phyloP scores from a whole-genome alignment of 2,113 vertebrate species.

The Butastur rufipennis region DNA sequence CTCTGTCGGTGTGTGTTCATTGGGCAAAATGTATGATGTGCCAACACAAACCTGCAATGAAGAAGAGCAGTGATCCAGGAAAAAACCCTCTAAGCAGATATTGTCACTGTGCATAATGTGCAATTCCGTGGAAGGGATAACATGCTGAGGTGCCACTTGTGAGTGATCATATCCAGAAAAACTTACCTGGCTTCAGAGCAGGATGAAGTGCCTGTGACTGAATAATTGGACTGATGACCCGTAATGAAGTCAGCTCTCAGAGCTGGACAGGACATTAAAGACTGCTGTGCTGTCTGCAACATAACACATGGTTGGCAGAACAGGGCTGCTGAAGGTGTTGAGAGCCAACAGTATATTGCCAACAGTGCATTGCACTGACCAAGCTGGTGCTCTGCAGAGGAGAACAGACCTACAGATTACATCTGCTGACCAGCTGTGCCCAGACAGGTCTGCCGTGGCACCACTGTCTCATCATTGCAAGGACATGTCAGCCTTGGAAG shows the following conservation, averaged over 20 bases:
- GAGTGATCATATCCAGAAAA: neutral
- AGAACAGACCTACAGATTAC: neutral
- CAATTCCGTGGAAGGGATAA: neutral
- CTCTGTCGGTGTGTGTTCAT: neutral
- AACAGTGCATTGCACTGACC: accelerated
- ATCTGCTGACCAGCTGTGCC: neutral
- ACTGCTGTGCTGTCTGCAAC: neutral
- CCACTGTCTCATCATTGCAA: too few species aligned
- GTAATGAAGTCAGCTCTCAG: too few species aligned
- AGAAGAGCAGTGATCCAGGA: neutral
- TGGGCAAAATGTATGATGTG: accelerated
- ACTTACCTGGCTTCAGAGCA: neutral
- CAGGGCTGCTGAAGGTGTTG: neutral
- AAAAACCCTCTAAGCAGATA: neutral
- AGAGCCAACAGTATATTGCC: neutral
- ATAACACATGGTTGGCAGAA: neutral
- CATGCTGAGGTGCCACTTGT: neutral
- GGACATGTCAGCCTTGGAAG: neutral
- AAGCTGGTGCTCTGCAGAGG: neutral
- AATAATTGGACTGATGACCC: neutral
- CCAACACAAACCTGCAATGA: accelerated
- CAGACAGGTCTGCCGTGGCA: neutral
- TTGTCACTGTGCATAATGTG: accelerated
- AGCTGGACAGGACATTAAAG: neutral
- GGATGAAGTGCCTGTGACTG: neutral